phyloP scores from a whole-genome alignment of 2,113 vertebrate species.

The Nicator chloris region DNA sequence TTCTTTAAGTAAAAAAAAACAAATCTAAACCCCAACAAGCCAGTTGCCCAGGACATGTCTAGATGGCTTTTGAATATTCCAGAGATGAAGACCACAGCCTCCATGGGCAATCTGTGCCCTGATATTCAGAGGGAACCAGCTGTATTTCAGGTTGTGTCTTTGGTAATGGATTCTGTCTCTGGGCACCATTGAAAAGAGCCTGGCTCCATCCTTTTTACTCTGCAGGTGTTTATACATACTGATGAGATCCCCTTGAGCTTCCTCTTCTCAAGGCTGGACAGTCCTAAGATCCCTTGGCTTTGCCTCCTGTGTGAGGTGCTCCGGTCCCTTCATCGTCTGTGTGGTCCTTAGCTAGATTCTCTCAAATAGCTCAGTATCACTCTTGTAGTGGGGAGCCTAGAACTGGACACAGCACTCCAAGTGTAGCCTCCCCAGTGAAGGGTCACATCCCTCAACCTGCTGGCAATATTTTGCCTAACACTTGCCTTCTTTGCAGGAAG shows the following conservation, averaged over 20 bases:
- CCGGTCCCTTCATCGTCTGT: neutral
- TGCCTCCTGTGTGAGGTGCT: neutral
- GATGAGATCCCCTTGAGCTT: neutral
- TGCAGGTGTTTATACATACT: neutral
- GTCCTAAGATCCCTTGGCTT: neutral
- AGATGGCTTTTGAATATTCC: neutral
- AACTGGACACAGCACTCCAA: neutral
- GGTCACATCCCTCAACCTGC: neutral
- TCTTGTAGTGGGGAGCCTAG: neutral
- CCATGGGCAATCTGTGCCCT: neutral
- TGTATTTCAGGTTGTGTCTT: neutral
- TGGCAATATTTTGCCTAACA: neutral
- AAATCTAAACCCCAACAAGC: no score
- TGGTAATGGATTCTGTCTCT: rapidly evolving
- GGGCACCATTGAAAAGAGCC: neutral
- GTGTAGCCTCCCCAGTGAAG: neutral
- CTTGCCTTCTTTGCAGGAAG: neutral
- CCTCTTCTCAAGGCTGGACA: neutral
- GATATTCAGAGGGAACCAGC: neutral
- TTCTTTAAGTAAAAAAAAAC: no score
- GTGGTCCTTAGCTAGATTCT: neutral
- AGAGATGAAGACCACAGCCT: neutral
- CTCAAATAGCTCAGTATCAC: neutral
- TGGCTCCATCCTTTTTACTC: neutral
- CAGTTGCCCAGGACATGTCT: neutral